Conservation (phyloP, 2,888 invertebrate species). For the Tiliacea aurago region DNA sequence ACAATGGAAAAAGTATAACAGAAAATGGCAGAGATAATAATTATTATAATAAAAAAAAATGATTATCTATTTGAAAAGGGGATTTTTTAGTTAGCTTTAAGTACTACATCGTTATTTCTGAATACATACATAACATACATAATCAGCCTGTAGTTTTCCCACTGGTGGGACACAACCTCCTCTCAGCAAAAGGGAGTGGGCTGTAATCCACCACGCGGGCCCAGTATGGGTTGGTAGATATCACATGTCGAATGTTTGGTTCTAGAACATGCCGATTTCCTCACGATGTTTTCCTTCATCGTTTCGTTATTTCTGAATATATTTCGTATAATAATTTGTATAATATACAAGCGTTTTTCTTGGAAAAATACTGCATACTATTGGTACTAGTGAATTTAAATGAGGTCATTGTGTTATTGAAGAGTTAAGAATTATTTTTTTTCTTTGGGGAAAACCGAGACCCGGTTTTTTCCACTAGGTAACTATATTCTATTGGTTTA, state of each 20-base stretch:
- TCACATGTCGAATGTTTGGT: no score
- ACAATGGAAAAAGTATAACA: background rate
- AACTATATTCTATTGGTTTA: no score
- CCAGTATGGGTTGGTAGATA: no score
- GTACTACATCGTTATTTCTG: no score
- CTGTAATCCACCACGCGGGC: no score
- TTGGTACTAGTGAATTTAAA: background rate
- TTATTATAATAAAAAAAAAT: background rate
- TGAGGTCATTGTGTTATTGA: conserved; percentile 10
- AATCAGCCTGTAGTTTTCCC: no score
- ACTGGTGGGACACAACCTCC: no score
- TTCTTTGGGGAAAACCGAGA: background rate
- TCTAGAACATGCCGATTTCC: no score
- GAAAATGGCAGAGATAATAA: background rate
- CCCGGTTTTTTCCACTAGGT: conserved; percentile 28
- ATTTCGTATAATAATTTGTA: background rate
- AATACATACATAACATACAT: no score
- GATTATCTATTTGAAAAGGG: background rate
- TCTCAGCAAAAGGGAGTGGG: no score
- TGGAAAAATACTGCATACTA: conserved; percentile 17
- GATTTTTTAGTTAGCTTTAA: no score
- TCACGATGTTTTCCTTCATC: no score
- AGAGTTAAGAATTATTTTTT: background rate
- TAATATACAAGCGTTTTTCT: conserved; percentile 8
- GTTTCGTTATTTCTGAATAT: background rate